Evolutionary conservation across 2,113 vertebrate species (phyloP), one percentile per base, ranked within the genome.

Genomic region (Pterocles burchelli): DNA sequence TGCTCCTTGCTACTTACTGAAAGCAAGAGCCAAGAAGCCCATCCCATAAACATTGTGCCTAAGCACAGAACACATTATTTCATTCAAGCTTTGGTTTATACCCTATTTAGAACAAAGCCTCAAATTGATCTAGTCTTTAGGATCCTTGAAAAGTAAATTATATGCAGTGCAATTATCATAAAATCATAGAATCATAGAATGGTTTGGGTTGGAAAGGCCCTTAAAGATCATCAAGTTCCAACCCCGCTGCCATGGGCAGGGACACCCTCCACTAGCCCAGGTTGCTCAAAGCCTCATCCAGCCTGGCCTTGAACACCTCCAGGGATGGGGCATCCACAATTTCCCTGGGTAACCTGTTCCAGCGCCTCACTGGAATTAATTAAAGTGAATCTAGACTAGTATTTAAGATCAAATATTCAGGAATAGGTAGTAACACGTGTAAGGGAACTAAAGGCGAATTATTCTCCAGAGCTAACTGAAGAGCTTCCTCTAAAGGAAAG

Each of bases 401-500:
- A 89, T 78, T 91, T 84, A 80, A 83, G 83, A 83, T 81, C 38
- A 89, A 96, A 84, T 81, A 84, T 74, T 75, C 76, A 68, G 90
- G 68, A 88, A 84, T 54, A 63, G 70, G 49, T 89, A 72, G 94
- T 61, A 81, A 74, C 8, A 7, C 6, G 28, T 71, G 59, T 57
- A 65, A 92, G 25, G 45, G 73, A 96, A 86, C 83, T 74, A 61
- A 94, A 89, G 95, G 76, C 93, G 92, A 93, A 92, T 93, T 94
- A 82, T 95, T 93, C 83, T 92, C 93, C 71, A 55, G 41, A 90
- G 45, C 24, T 90, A 90, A 90, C 34, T 89, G 92, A 95, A 93
- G 88, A 96, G 68, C 73, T 89, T 86, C 45, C 76, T 95, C 85
- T 75, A 68, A 96, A 91, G 81, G 49, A 89, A 92, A 88, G 76